phyloP scores from a whole-genome alignment of 1,140 invertebrate species.

The Spodoptera frugiperda region DNA sequence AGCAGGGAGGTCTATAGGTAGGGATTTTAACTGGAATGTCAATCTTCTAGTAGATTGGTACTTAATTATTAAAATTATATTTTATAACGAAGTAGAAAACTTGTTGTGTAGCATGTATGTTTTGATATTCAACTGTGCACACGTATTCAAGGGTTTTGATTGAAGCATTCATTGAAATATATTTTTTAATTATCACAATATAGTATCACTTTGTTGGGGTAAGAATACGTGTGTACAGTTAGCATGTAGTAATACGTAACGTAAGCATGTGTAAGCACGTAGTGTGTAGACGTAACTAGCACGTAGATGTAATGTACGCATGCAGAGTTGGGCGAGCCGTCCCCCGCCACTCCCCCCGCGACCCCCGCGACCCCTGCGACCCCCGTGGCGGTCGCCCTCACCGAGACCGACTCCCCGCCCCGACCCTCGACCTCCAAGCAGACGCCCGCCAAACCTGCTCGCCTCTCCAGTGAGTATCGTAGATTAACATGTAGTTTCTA shows the following conservation, averaged over 20 bases:
- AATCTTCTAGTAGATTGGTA: conserved; percentile 8
- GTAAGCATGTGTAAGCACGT: conserved; percentile 71
- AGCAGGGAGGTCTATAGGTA: conserved; percentile 7
- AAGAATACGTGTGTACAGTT: conserved; percentile 1
- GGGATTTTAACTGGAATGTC: conserved; percentile 35
- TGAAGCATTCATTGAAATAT: not conserved
- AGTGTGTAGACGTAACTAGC: conserved; percentile 78
- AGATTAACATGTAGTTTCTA: conserved; percentile 7
- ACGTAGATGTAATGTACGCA: conserved; percentile 80
- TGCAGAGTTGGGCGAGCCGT: conserved; percentile 69
- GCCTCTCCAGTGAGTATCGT: conserved; percentile 78
- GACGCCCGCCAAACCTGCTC: conserved; percentile 79
- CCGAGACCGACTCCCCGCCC: conserved; percentile 54
- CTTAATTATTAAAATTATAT: conserved; percentile 14
- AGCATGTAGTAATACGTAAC: conserved; percentile 61
- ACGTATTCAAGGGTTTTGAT: not conserved
- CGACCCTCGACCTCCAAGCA: conserved; percentile 70
- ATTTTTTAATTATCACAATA: not conserved
- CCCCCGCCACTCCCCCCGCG: conserved; percentile 50
- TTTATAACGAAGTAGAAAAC: conserved; percentile 6
- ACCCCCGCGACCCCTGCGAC: conserved; percentile 44
- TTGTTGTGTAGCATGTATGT: conserved; percentile 42
- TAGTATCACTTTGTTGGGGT: no score
- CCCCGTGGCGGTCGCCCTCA: conserved; percentile 7
- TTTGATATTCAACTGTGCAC: conserved; percentile 14